These are phyloP conservation scores for Uropetala carovei DNA, from an alignment of 2,888 invertebrate species.

Conservation along the genomic window DNA sequence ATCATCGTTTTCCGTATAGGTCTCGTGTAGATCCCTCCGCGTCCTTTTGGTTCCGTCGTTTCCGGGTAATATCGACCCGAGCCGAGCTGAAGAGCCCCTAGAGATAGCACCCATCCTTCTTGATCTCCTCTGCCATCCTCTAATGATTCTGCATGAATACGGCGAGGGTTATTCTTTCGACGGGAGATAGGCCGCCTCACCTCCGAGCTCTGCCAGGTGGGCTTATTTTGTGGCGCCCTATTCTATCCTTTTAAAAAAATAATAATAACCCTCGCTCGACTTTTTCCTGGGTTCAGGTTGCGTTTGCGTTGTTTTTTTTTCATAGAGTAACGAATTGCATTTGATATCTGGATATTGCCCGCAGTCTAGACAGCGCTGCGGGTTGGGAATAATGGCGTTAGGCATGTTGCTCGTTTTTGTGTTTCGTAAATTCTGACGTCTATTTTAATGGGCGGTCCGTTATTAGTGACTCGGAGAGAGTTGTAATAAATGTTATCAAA, in stretches of 20 bases:
- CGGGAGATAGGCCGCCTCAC: not conserved
- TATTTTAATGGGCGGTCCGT: too few relatives aligned
- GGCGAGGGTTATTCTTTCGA: not conserved
- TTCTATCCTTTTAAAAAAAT: too few relatives aligned
- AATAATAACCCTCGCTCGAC: too few relatives aligned
- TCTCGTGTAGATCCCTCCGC: slow-evolving; percentile 19
- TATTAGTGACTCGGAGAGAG: too few relatives aligned
- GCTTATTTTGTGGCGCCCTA: not conserved
- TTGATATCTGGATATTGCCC: not conserved
- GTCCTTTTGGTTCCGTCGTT: slow-evolving; percentile 27
- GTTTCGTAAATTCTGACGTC: too few relatives aligned
- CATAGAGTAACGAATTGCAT: not conserved
- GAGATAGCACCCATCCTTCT: slow-evolving; percentile 32
- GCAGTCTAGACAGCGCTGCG: not conserved
- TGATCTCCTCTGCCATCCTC: slow-evolving; percentile 23
- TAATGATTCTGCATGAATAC: slow-evolving; percentile 41
- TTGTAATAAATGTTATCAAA: too few relatives aligned
- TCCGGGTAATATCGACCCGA: slow-evolving; percentile 39
- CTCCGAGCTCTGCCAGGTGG: not conserved
- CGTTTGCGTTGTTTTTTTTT: not conserved
- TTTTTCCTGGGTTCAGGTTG: too few relatives aligned
- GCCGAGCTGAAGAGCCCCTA: not conserved
- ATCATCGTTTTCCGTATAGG: slow-evolving; percentile 55
- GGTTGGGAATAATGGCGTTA: not conserved
- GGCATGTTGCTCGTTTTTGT: too few relatives aligned